Evolutionary conservation across 2,888 invertebrate species (phyloP).

Genomic region (Gnatocerus cornutus): DNA sequence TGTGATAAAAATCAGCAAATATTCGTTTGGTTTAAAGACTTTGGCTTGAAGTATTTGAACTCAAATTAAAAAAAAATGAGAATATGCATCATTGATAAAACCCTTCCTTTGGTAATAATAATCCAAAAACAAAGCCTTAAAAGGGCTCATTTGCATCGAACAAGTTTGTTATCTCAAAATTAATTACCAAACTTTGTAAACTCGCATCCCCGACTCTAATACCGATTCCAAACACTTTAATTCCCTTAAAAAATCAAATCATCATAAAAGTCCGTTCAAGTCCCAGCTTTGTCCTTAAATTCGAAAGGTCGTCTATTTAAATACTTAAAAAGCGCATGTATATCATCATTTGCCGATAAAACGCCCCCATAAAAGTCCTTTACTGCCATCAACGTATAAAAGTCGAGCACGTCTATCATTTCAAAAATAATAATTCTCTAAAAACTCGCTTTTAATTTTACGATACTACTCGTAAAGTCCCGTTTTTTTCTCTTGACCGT

Average conservation of each 20-base stretch:
- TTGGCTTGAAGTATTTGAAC: too few relatives aligned
- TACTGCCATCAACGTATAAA: conserved; percentile 22
- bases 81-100: too few relatives aligned
- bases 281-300: neutral
- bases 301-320: conserved; percentile 18
- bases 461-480: neutral
- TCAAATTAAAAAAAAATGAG: too few relatives aligned
- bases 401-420: conserved; percentile 7
- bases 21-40: too few relatives aligned
- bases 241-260: conserved; percentile 5
- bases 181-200: neutral
- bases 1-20: too few relatives aligned
- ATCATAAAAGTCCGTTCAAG: neutral
- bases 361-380: conserved; percentile 21
- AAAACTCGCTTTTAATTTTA: conserved; percentile 1
- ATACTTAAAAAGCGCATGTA: conserved; percentile 14
- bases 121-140: too few relatives aligned
- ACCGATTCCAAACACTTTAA: neutral
- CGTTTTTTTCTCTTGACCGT: conserved; percentile 4
- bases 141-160: too few relatives aligned
- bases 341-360: conserved; percentile 12
- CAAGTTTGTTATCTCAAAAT: too few relatives aligned
- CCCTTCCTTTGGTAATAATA: too few relatives aligned
- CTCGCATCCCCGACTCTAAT: neutral
- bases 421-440: conserved; percentile 1